Base-by-base conservation (phyloP, 2,888 invertebrate genomes). In the Molorchus minor region DNA sequence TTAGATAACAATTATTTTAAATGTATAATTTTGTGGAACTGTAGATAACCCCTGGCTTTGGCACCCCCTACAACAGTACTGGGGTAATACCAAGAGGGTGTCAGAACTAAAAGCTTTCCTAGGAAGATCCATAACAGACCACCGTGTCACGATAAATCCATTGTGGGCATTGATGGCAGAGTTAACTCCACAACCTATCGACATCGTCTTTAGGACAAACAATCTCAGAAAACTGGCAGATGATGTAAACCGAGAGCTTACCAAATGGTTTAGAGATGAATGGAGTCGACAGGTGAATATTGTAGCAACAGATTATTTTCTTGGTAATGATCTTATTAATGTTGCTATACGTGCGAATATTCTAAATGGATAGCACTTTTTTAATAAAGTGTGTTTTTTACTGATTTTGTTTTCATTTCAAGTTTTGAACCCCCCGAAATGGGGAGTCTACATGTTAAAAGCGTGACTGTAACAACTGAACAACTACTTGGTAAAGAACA, bases 121-220 rank as follows among this genome's bases (percentile, higher is more conserved):
- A 47, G 74, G 78, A 10, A 71, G 71, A 7, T 66, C 78, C 1
- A 77, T 80, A 19, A 69, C 66, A 53, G 74, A 74, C 41, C 82
- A 82, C 16, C 81, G 80, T 54, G 80, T 82, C 1, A 82, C 83
- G 21, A 73, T 72, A 5, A 80, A 80, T 7, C 85, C 85, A 0
- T 74, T 86, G 68, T 83, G 84, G 79, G 87, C 90, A 0, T 86
- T 89, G 5, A 91, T 91, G 91, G 89, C 90, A 0, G 88, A 91
- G 78, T 82, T 90, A 43, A 91, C 91, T 0, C 88, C 90, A 0
- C 86, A 84, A 35, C 82, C 87, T 0, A 78, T 85, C 25, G 88
- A 88, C 68, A 84, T 90, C 15, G 76, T 89, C 7, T 81, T 87
- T 61, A 80, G 84, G 1, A 80, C 86, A 3, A 87, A 87, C 3